Conservation (phyloP, 1,140 invertebrate genomes). For the Hyposmocoma kahamanoa region DNA sequence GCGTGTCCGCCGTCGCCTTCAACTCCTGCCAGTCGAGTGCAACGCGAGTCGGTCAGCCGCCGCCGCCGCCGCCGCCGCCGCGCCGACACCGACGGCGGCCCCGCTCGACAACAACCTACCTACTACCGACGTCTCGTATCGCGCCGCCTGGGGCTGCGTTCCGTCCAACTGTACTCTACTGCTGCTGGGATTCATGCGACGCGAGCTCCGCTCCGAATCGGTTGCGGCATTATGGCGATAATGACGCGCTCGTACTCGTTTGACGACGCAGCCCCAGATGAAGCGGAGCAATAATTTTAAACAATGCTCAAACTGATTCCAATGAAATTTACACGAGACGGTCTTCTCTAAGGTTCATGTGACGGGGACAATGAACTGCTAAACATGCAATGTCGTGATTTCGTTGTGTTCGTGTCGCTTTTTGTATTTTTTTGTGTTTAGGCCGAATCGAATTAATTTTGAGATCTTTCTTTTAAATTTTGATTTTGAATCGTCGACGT, state of each 20-base stretch:
- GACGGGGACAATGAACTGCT: slow-evolving; percentile 65
- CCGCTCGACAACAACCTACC: slow-evolving; percentile 19
- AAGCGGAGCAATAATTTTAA: slow-evolving; percentile 48
- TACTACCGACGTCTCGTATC: slow-evolving; percentile 33
- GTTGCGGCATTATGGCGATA: neutral
- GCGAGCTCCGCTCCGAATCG: neutral
- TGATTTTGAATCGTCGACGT: slow-evolving; percentile 34
- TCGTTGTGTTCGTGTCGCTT: slow-evolving; percentile 50
- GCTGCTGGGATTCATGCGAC: slow-evolving; percentile 1
- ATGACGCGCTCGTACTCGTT: slow-evolving; percentile 10
- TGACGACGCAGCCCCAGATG: slow-evolving; percentile 48
- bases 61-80: slow-evolving; percentile 54
- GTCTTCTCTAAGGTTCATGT: slow-evolving; percentile 63
- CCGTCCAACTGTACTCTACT: slow-evolving; percentile 8
- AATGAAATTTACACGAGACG: slow-evolving; percentile 62
- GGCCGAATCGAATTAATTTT: slow-evolving; percentile 46
- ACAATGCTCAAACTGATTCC: slow-evolving; percentile 14
- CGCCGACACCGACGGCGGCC: slow-evolving; percentile 39
- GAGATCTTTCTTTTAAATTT: slow-evolving; percentile 24
- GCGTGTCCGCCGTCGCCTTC: slow-evolving; percentile 86
- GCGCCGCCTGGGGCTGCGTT: slow-evolving; percentile 44
- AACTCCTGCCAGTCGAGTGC: slow-evolving; percentile 82
- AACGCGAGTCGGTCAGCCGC: slow-evolving; percentile 52
- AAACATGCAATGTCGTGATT: slow-evolving; percentile 68
- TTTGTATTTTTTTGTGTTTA: slow-evolving; percentile 34